Base-by-base conservation (phyloP, 2,888 invertebrate species). In the Embidobia sp. region DNA sequence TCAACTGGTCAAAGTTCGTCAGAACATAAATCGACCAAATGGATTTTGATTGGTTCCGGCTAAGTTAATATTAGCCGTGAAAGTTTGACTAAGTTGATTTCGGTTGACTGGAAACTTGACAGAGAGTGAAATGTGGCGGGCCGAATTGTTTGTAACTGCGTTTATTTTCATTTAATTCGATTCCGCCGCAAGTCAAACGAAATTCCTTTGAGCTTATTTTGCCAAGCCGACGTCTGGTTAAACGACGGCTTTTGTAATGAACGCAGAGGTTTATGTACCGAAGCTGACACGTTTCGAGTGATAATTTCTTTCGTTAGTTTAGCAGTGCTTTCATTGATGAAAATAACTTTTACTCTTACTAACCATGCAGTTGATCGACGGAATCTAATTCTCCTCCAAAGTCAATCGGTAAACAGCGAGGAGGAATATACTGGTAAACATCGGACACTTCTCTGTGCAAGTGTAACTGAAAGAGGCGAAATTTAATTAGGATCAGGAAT, bases 371-470 rank as follows among this genome's bases (percentile, higher is more conserved):
- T 29, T 40, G 80, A 40, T 83, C 81, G 11, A 83, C 7, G 40
- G 76, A 77, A 33, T 85, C 86, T 1, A 93, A 88, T 8, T 91
- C 90, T 0, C 94, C 94, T 0, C 93, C 93, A 81, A 91, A 92
- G 86, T 94, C 92, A 0, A 91, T 90, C 0, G 94, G 94, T 0
- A 94, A 84, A 44, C 91, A 91, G 0, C 91, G 90, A 40, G 91
- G 91, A 0, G 93, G 92, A 35, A 94, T 89, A 10, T 90, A 88
- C 0, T 92, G 90, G 75, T 91, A 85, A 70, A 87, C 55, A 29
- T 92, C 91, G 66, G 92, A 87, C 35, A 93, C 90, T 18, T 92
- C 91, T 33, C 90, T 91, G 88, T 93, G 92, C 83, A 93, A 91
- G 87, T 93, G 92, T 31, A 94, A 87, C 94, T 94, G 90, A 11